Evolutionary conservation across 2,888 invertebrate species (phyloP).

Genomic region (Glaucopsyche alexis): DNA sequence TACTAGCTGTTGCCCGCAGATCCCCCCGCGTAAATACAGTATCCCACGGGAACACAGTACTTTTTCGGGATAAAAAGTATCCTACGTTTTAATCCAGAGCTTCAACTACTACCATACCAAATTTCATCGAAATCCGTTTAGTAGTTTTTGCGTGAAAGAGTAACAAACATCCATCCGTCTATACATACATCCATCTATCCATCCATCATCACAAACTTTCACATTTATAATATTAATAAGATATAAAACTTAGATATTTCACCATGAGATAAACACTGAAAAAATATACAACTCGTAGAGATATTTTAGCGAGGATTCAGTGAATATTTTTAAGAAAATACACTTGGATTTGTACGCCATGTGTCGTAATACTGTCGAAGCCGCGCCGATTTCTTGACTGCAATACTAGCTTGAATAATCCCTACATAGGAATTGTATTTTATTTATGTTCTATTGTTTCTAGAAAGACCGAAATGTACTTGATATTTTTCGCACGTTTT

Average conservation of each 20-base stretch:
- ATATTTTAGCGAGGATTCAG: neutral
- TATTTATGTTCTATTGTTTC: slow-evolving; percentile 20
- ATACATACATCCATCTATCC: no score
- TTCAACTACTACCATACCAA: no score
- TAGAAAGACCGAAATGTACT: slow-evolving; percentile 1
- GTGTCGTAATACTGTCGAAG: slow-evolving; percentile 10
- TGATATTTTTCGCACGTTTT: slow-evolving; percentile 19
- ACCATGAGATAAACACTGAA: neutral
- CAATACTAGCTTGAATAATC: slow-evolving; percentile 19
- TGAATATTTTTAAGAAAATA: slow-evolving; percentile 17
- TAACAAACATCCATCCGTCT: no score
- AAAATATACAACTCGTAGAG: neutral
- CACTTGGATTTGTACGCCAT: neutral
- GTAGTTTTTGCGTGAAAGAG: no score
- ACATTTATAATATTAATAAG: no score
- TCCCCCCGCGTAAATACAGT: no score
- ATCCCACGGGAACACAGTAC: no score
- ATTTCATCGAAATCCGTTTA: no score
- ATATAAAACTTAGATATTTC: neutral
- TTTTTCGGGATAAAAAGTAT: no score
- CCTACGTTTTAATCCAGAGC: no score
- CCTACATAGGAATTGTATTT: slow-evolving; percentile 14
- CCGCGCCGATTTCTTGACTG: neutral
- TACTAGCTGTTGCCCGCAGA: no score
- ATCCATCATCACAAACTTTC: no score